Evolutionary conservation across 1,140 invertebrate genomes (phyloP).

Genomic region (Caenorhabditis elegans): WBcel235 BX284606.5:12352501-12353000

Average conservation of each 20-base stretch:
- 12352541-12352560: constrained; percentile 92
- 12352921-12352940: constrained; percentile 1
- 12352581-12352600: constrained; percentile 97
- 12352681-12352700: background rate
- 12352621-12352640: background rate
- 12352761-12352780: constrained; percentile 18
- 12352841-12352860: background rate
- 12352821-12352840: background rate
- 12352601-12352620: constrained; percentile 62
- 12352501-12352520: too few relatives aligned
- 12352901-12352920: background rate
- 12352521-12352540: background rate
- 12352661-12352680: constrained; percentile 27
- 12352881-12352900: background rate
- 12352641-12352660: background rate
- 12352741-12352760: background rate
- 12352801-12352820: background rate
- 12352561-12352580: constrained; percentile 85
- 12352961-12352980: background rate
- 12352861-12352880: background rate
- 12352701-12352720: constrained; percentile 13
- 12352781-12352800: background rate
- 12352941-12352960: background rate
- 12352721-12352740: constrained; percentile 28
- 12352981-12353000: background rate